These are phyloP conservation scores for Cryptophagus acutangulus DNA, from an alignment of 2,888 invertebrate genomes.

Conservation along the genomic window DNA sequence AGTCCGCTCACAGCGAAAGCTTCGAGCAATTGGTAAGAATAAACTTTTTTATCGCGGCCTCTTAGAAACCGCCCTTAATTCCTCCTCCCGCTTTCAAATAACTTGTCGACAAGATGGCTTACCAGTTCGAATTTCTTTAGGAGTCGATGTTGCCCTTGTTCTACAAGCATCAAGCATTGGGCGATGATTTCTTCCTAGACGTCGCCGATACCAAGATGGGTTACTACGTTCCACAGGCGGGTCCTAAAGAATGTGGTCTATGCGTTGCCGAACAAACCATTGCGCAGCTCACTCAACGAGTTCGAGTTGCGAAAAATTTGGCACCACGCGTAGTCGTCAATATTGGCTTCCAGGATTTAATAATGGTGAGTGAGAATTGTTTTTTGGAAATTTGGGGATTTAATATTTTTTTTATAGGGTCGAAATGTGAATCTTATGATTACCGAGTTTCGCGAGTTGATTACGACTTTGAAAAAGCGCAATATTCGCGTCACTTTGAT, in stretches of 20 bases:
- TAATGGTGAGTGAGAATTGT: conserved; percentile 21
- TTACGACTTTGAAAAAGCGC: conserved; percentile 30
- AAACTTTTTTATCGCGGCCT: conserved; percentile 2
- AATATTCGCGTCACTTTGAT: conserved; percentile 32
- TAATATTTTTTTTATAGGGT: conserved; percentile 20
- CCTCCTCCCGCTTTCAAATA: no score
- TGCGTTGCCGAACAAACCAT: conserved; percentile 32
- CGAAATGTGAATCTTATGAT: conserved; percentile 33
- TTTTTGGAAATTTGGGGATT: conserved; percentile 8
- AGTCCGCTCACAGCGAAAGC: no score
- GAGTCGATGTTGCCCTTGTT: conserved; percentile 36
- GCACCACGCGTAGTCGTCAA: conserved; percentile 36
- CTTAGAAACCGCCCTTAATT: no score
- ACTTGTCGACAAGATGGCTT: no score
- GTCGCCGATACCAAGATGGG: conserved; percentile 37
- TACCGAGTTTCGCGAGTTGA: conserved; percentile 29
- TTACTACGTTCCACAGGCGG: conserved; percentile 33
- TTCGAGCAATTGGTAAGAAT: conserved; percentile 32
- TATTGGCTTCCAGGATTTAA: conserved; percentile 35
- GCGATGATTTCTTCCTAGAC: conserved; percentile 37
- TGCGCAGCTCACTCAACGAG: conserved; percentile 28
- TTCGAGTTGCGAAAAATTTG: conserved; percentile 25
- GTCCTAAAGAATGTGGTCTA: conserved; percentile 33
- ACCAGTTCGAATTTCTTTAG: conserved; percentile 25
- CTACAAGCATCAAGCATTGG: conserved; percentile 37